Evolutionary conservation across 1,140 invertebrate genomes (phyloP), one percentile per base, ranked within the genome.

Genomic region (Ceratina japonica): DNA sequence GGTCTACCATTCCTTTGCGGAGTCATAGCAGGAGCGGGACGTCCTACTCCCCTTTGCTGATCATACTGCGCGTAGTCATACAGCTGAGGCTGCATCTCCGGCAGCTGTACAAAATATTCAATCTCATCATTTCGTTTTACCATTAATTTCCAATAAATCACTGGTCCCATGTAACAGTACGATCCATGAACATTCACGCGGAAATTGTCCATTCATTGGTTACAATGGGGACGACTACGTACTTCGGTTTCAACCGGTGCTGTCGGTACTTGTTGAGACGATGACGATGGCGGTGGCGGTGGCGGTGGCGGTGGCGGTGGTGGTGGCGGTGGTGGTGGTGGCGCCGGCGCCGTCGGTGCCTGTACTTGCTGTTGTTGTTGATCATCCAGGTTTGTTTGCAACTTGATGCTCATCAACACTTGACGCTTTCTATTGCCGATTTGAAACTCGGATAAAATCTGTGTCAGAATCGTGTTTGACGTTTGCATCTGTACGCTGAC

Each of bases 401-500:
- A 13, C 22, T 56, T 81, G 56, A 85, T 82, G 12, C 44, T 85
- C 84, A 84, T 79, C 62, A 79, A 31, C 20, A 85, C 7, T 1
- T 22, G 65, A 12, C 22, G 59, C 51, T 61, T 82, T 31, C 59
- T 84, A 49, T 69, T 79, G 0, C 56, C 70, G 3, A 78, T 13
- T 51, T 79, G 51, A 10, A 74, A 75, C 49, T 85, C 70, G n/a
- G 84, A 85, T 22, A 85, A 22, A 31, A 85, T 81, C 31, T 74
- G 65, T 37, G 74, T 74, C 2, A 85, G 58, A 37, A 85, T 74
- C 27, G 82, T 77, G 62, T 70, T 81, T 24, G 75, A 75, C 69
- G 84, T 85, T 59, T 84, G 84, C 73, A 75, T 54, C 18, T 75
- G 52, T 31, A 84, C 24, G 68, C 61, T 85, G 62, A 81, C 71